Conservation (phyloP, 2,113 vertebrate genomes). For the Tetrao urogallus region DNA sequence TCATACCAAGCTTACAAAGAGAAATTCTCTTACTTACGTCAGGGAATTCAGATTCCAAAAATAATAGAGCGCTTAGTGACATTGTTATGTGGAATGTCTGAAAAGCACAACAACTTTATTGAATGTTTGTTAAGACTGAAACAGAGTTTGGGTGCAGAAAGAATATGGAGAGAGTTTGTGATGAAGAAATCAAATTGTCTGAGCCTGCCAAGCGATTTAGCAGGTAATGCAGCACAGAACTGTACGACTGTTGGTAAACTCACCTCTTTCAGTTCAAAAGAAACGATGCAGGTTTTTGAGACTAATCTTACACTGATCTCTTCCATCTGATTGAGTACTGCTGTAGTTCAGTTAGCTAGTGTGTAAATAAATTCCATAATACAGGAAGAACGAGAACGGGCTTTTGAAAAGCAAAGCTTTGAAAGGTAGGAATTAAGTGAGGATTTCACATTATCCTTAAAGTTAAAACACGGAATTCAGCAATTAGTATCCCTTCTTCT, state of each 20-base stretch:
- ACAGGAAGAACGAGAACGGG: background rate
- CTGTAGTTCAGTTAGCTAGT: background rate
- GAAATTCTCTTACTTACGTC: background rate
- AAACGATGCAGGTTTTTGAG: background rate
- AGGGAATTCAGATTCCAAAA: background rate
- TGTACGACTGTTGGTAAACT: conserved; percentile 28
- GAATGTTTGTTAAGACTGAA: background rate
- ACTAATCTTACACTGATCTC: conserved; percentile 53
- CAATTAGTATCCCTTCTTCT: background rate
- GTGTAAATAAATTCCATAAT: conserved; percentile 31
- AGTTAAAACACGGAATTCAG: background rate
- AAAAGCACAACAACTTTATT: background rate
- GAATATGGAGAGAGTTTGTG: background rate
- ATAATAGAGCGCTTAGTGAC: background rate
- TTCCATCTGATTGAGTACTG: background rate
- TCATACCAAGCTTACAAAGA: background rate
- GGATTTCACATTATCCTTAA: background rate
- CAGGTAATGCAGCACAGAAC: conserved; percentile 9
- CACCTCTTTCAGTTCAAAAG: conserved; percentile 35
- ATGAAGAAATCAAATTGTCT: background rate
- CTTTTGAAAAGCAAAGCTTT: background rate
- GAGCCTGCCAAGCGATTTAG: background rate
- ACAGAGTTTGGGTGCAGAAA: background rate
- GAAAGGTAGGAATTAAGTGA: background rate
- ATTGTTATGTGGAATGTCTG: background rate